A percentile compares a stretch with the other conserved stretches of the same genome.
Conservation (phyloP, 2,113 vertebrate species). For the Redunca redunca region DNA sequence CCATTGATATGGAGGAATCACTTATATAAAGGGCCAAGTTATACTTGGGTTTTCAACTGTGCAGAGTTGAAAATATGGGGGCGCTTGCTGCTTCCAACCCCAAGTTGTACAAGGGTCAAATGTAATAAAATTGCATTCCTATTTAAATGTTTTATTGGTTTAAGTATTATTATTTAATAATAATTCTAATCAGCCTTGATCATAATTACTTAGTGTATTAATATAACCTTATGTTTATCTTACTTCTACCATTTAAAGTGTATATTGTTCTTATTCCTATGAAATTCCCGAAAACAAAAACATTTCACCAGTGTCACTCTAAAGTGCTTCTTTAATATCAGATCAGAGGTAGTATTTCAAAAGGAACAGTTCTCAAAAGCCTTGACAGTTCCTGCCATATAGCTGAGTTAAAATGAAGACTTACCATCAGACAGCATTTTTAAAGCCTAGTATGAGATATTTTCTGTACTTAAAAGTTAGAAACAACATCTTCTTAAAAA, state of each 20-base stretch:
- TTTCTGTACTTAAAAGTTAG: not conserved
- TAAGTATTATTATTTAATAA: not conserved
- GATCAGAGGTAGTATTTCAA: not conserved
- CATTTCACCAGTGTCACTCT: not conserved
- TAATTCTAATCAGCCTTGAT: not conserved
- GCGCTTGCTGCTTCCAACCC: fast-evolving
- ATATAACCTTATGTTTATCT: not conserved
- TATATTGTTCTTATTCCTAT: not conserved
- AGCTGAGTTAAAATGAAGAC: not conserved
- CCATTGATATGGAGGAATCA: not conserved
- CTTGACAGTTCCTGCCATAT: not conserved
- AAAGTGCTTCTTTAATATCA: not conserved
- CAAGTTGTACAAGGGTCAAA: not conserved
- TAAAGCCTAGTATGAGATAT: not conserved
- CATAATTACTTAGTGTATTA: not conserved
- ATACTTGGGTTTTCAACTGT: not conserved
- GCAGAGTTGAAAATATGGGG: not conserved
- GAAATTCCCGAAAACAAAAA: not conserved
- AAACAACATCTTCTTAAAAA: not conserved
- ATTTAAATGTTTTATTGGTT: not conserved
- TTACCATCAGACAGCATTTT: not conserved
- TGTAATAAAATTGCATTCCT: not conserved
- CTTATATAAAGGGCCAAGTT: not conserved
- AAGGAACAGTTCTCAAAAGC: not conserved
- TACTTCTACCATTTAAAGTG: not conserved